Conservation (phyloP, 2,888 invertebrate species). For the Coenonympha glycerion region DNA sequence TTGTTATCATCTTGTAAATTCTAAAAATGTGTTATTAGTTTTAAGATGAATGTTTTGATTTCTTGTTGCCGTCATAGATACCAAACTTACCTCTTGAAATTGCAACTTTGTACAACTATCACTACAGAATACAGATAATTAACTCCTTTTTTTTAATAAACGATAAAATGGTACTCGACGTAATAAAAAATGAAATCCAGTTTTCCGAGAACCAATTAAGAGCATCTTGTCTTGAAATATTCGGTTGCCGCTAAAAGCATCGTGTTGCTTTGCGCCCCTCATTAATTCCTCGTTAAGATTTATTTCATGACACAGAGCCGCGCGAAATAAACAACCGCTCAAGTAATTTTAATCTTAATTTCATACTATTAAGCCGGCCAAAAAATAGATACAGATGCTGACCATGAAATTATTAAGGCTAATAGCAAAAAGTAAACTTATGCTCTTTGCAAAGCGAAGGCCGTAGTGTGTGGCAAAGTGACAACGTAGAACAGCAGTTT, state of each 20-base stretch:
- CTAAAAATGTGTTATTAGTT: too few relatives aligned
- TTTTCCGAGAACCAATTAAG: constrained; percentile 49
- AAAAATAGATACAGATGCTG: neutral
- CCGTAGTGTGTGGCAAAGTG: too few relatives aligned
- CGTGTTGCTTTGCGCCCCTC: constrained; percentile 39
- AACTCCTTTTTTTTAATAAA: neutral
- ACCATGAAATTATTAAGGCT: too few relatives aligned
- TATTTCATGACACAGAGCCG: constrained; percentile 34
- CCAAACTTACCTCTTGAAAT: too few relatives aligned
- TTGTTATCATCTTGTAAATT: too few relatives aligned
- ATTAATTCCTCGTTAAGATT: constrained; percentile 58
- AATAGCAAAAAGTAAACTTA: too few relatives aligned
- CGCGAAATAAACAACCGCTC: constrained; percentile 27
- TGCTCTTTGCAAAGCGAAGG: too few relatives aligned
- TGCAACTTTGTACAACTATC: too few relatives aligned
- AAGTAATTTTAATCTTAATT: constrained; percentile 26
- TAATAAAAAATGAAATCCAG: constrained; percentile 20
- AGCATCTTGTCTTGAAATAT: constrained; percentile 41
- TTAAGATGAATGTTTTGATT: too few relatives aligned
- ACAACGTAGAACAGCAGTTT: too few relatives aligned
- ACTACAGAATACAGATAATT: neutral
- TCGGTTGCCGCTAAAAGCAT: constrained; percentile 37
- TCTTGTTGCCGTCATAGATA: too few relatives aligned
- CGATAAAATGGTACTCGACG: neutral
- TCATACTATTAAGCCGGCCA: constrained; percentile 3